These are phyloP conservation scores for Nesospiza acunhae DNA, from an alignment of 2,113 vertebrate species.

Conservation along the genomic window DNA sequence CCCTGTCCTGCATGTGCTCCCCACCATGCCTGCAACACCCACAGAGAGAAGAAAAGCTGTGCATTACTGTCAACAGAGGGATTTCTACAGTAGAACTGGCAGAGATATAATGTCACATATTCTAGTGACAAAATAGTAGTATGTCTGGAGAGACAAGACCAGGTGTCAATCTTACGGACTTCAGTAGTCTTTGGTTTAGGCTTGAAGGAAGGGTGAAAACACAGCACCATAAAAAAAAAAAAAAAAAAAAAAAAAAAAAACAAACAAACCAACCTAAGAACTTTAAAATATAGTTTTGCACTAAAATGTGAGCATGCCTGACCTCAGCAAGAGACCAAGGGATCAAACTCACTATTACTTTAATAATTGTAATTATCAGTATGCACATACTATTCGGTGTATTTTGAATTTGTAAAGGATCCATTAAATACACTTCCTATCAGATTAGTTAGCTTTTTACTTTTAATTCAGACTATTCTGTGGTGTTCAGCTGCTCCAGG, in stretches of 20 bases:
- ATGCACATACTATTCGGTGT: not conserved
- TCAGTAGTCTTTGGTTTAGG: not conserved
- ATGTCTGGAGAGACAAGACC: not conserved
- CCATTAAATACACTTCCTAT: not conserved
- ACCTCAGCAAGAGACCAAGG: not conserved
- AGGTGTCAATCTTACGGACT: not conserved
- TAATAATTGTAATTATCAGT: not conserved
- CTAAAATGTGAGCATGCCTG: not conserved
- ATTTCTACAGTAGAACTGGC: not conserved
- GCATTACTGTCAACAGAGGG: not conserved
- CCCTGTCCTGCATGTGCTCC: not conserved
- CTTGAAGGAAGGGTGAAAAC: not conserved
- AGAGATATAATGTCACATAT: not conserved
- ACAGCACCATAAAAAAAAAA: not conserved
- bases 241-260: no score
- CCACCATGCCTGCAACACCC: not conserved
- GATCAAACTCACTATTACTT: not conserved
- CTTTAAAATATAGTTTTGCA: not conserved
- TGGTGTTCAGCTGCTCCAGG: accelerated
- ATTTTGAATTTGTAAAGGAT: not conserved
- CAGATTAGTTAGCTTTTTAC: accelerated
- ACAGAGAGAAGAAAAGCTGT: not conserved
- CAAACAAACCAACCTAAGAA: not conserved
- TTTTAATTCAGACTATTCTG: not conserved
- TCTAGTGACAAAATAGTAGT: not conserved